These are phyloP conservation scores for Acronicta psi DNA, from an alignment of 2,888 invertebrate species.

Conservation along the genomic window DNA sequence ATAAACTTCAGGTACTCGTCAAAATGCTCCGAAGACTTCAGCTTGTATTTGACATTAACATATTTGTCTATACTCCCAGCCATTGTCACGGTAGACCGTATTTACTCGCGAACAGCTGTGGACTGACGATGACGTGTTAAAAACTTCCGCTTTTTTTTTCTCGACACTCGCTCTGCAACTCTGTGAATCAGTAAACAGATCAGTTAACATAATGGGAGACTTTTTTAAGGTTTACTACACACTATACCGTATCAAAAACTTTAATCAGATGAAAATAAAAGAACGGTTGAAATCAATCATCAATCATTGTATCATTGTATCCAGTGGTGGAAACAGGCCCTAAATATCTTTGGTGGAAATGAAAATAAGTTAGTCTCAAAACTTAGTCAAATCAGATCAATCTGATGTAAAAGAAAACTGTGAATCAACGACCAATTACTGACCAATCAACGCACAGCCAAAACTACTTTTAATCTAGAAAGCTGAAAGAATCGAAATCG, in stretches of 20 bases:
- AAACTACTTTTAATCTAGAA: no score
- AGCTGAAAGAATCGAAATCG: no score
- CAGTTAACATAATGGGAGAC: conserved; percentile 8
- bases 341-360: no score
- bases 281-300: no score
- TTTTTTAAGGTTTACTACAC: conserved; percentile 1
- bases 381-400: no score
- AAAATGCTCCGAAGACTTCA: conserved; percentile 75
- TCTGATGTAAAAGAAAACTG: no score
- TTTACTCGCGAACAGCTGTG: background rate
- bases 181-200: conserved; percentile 25
- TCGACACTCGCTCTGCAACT: conserved; percentile 4
- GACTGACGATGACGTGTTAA: conserved; percentile 10
- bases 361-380: no score
- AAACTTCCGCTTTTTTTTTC: conserved; percentile 14
- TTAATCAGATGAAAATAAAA: no score
- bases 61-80: conserved; percentile 61
- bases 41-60: conserved; percentile 69
- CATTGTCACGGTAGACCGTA: conserved; percentile 20
- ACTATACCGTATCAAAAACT: background rate
- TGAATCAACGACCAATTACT: no score
- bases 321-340: no score
- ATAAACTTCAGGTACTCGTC: conserved; percentile 77
- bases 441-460: no score
- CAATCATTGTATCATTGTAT: no score